Base-by-base conservation (phyloP, 2,113 vertebrate genomes). In the Cyphomyrus discorhynchus region DNA sequence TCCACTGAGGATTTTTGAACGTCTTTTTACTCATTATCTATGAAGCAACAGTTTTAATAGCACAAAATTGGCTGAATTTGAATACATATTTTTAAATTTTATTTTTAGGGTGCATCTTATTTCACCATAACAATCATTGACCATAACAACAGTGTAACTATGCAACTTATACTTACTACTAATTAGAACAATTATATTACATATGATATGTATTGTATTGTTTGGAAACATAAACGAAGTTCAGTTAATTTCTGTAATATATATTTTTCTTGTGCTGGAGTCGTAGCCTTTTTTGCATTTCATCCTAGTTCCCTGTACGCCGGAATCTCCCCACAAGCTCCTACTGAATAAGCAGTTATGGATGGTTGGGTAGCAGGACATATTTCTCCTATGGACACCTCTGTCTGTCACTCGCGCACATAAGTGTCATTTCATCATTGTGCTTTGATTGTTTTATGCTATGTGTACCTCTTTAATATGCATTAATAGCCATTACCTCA, bases 41-140 rank as follows among this genome's bases (percentile, higher is more conserved):
- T 88, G 39, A 88, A 45, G 24, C 35, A 88, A n/a, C 86, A n/a
- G 35, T 24, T 88, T 88, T 58, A 66, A n/a, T 58, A 88, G n/a
- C 4, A 13, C 6, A 5, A 47, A 46, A 70, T 13, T 45, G 24
- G 10, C 39, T 21, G 39, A 62, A 66, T 66, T 70, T 39, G 24
- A 6, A 70, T 24, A 70, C 46, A 24, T 42, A 88, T 47, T 74
- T 47, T 45, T 21, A 8, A 2, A 39, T 83, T 86, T 9, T 89
- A 13, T 89, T 19, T 82, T 56, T 21, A n/a, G 17, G 62, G 9
- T 82, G 31, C 35, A 27, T 80, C 35, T 77, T 45, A 82, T 82
- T 82, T 82, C 6, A 42, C 35, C 35, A 19, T 82, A 35, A 6
- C 15, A 21, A 42, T 82, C 62, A 66, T 11, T 9, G 62, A 66